Conservation (phyloP, 2,888 invertebrate species). For the Campoletis raptor region DNA sequence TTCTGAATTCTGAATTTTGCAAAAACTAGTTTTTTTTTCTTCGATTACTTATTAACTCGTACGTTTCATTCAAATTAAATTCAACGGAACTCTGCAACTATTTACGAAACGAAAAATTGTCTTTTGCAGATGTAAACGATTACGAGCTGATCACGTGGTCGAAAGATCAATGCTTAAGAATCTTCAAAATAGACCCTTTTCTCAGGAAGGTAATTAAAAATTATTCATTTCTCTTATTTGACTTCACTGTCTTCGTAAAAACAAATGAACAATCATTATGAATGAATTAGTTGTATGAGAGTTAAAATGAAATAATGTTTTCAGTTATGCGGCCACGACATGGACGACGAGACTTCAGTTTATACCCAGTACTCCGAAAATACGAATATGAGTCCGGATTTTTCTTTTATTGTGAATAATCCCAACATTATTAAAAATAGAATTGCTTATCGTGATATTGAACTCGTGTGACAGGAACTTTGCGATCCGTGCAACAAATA, state of each 20-base stretch:
- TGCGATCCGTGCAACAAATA: slow-evolving; percentile 81
- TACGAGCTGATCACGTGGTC: slow-evolving; percentile 98
- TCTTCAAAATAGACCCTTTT: slow-evolving; percentile 95
- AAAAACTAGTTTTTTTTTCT: too few relatives aligned
- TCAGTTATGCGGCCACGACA: slow-evolving; percentile 90
- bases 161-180: slow-evolving; percentile 95
- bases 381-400: slow-evolving; percentile 79
- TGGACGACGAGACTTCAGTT: slow-evolving; percentile 84
- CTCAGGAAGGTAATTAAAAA: slow-evolving; percentile 88
- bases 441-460: slow-evolving; percentile 19
- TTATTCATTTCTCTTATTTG: slow-evolving; percentile 28
- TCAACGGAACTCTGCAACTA: background rate
- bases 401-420: slow-evolving; percentile 47
- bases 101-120: background rate
- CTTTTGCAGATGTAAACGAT: slow-evolving; percentile 87
- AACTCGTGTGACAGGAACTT: slow-evolving; percentile 73
- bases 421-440: slow-evolving; percentile 4
- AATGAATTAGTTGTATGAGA: too few relatives aligned
- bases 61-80: background rate
- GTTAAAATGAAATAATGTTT: slow-evolving; percentile 61
- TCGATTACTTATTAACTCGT: too few relatives aligned
- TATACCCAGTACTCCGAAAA: slow-evolving; percentile 83
- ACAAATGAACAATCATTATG: too few relatives aligned
- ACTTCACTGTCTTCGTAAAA: too few relatives aligned
- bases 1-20: too few relatives aligned